Percentiles rank a stretch among this genome's conserved stretches.
phyloP scores from a whole-genome alignment of 2,113 vertebrate species.

The Noturus placidus region DNA sequence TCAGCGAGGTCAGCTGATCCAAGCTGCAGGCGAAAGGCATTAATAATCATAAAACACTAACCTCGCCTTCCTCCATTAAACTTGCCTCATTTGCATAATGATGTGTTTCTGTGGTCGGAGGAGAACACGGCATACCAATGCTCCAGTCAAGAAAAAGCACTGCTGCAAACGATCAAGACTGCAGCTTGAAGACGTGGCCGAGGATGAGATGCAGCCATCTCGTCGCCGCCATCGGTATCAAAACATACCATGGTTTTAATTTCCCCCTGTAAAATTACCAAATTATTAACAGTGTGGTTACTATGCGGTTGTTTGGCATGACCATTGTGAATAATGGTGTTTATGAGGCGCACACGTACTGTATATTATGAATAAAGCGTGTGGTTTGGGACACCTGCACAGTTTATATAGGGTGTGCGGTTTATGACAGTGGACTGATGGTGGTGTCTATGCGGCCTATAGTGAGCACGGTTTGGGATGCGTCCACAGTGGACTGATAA shows the following conservation, averaged over 20 bases:
- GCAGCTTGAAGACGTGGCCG: too few relatives aligned
- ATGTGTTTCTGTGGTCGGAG: constrained; percentile 67
- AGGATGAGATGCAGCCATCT: not conserved
- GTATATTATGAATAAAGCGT: not conserved
- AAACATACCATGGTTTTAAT: not conserved
- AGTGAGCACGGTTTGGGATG: not conserved
- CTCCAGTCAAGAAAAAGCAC: constrained; percentile 50
- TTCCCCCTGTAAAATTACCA: too few relatives aligned
- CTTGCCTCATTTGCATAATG: constrained; percentile 66
- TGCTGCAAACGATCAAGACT: constrained; percentile 52
- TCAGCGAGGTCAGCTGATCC: constrained; percentile 68
- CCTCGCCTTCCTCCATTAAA: constrained; percentile 64
- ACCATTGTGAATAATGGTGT: not conserved
- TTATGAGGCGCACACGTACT: not conserved
- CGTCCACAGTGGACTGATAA: not conserved
- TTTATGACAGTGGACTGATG: not conserved
- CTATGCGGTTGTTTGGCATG: not conserved
- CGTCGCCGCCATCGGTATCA: not conserved
- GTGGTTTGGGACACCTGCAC: not conserved
- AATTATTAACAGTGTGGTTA: not conserved
- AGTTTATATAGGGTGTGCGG: not conserved
- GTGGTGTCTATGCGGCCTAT: not conserved
- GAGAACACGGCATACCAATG: constrained; percentile 56
- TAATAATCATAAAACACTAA: constrained; percentile 70
- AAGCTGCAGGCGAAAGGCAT: constrained; percentile 64